These are phyloP conservation scores for Zeugodacus cucurbitae DNA, from an alignment of 1,140 invertebrate genomes.

Conservation along the genomic window DNA sequence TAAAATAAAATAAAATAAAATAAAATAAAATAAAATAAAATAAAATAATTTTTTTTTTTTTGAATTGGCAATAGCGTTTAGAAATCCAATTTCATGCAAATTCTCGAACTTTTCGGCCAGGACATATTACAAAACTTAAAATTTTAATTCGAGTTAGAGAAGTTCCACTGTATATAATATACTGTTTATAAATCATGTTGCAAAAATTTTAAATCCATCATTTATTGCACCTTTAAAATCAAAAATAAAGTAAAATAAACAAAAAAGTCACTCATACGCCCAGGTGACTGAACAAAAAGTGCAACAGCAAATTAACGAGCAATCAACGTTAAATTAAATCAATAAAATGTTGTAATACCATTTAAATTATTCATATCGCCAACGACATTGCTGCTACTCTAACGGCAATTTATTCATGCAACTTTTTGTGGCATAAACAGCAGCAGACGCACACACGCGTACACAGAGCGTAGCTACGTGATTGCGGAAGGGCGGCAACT, in stretches of 20 bases:
- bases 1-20: background rate
- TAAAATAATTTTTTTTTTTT: too few species aligned
- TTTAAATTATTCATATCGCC: slow-evolving; percentile 9
- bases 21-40: too few species aligned
- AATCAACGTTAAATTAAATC: slow-evolving; percentile 20
- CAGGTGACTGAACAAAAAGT: background rate
- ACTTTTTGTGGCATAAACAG: slow-evolving; percentile 30
- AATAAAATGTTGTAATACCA: slow-evolving; percentile 19
- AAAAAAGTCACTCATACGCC: slow-evolving; percentile 26
- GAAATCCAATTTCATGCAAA: too few species aligned
- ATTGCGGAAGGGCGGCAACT: background rate
- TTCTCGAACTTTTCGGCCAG: too few species aligned
- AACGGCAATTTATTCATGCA: slow-evolving; percentile 23
- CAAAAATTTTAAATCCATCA: too few species aligned
- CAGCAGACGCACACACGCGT: background rate
- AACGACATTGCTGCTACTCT: background rate
- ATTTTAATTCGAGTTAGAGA: too few species aligned
- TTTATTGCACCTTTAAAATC: too few species aligned
- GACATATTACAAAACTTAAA: too few species aligned
- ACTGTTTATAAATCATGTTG: too few species aligned
- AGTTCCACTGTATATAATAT: too few species aligned
- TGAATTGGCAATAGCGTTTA: too few species aligned
- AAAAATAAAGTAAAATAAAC: background rate
- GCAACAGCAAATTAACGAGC: background rate
- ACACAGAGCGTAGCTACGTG: background rate